These are phyloP conservation scores for Dipodomys ordii DNA, from an alignment of 2,113 vertebrate species.

Conservation along the genomic window DNA sequence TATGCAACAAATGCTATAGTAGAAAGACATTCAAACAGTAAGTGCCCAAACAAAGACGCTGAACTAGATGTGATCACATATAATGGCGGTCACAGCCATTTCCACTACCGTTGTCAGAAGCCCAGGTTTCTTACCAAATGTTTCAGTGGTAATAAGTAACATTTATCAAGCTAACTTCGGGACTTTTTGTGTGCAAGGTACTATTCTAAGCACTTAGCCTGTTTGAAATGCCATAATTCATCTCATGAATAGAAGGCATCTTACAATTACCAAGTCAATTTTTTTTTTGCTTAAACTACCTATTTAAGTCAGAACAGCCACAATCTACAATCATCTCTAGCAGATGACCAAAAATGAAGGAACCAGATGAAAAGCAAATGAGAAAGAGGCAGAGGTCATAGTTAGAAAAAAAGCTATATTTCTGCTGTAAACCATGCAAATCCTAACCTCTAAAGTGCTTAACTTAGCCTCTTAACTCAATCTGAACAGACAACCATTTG, in stretches of 20 bases:
- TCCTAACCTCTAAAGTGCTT: neutral
- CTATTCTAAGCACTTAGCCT: neutral
- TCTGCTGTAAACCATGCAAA: neutral
- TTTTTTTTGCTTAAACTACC: neutral
- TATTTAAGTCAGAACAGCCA: neutral
- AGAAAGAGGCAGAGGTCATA: neutral
- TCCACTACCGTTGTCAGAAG: neutral
- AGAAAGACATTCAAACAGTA: neutral
- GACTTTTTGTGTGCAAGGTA: neutral
- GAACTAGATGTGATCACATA: neutral
- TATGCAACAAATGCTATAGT: neutral
- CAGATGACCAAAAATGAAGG: neutral
- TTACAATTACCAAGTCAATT: neutral
- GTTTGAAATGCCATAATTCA: neutral
- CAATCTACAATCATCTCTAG: neutral
- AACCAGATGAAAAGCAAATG: neutral
- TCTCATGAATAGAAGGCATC: neutral
- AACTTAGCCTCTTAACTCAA: neutral
- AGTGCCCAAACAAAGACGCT: conserved; percentile 4
- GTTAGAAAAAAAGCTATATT: neutral
- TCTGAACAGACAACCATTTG: neutral
- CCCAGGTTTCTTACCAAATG: neutral
- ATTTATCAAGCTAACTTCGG: neutral
- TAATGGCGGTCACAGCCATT: neutral
- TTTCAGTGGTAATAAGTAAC: neutral